Percentiles rank a stretch among this genome's conserved stretches.
These are phyloP conservation scores for Psylliodes chrysocephalus DNA, from an alignment of 2,888 invertebrate species.

Conservation along the genomic window DNA sequence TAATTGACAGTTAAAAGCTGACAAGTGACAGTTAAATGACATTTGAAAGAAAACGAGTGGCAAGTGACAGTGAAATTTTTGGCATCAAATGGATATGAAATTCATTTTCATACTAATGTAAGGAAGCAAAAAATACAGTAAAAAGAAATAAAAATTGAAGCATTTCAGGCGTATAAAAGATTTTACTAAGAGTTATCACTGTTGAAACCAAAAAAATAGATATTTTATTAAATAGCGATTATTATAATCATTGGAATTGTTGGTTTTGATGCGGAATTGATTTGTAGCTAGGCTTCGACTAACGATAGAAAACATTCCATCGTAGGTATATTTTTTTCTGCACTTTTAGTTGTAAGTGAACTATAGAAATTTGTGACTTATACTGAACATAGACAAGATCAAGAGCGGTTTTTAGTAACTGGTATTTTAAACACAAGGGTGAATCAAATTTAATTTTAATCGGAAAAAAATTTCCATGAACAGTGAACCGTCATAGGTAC, in stretches of 20 bases:
- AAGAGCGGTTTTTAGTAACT: too few relatives aligned
- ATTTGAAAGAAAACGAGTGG: not conserved
- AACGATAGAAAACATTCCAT: not conserved
- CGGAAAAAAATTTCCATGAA: too few relatives aligned
- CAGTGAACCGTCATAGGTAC: too few relatives aligned
- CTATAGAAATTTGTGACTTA: not conserved
- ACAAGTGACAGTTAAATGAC: too few relatives aligned
- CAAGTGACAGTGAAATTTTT: not conserved
- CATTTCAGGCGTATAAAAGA: slow-evolving; percentile 49
- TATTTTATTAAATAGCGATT: not conserved
- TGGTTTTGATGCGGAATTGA: not conserved
- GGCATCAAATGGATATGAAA: not conserved
- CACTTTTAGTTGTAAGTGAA: not conserved
- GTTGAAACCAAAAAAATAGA: not conserved
- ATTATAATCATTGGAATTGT: not conserved
- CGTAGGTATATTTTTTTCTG: not conserved
- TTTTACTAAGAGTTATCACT: slow-evolving; percentile 8
- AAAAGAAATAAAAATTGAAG: slow-evolving; percentile 44
- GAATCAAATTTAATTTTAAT: too few relatives aligned
- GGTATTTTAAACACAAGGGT: too few relatives aligned
- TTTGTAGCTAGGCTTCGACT: not conserved
- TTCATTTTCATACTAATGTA: not conserved
- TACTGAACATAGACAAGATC: not conserved
- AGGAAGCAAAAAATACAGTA: slow-evolving; percentile 1
- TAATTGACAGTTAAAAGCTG: not conserved